Evolutionary conservation across 1,140 invertebrate species (phyloP).

Genomic region (Ceratitis capitata): DNA sequence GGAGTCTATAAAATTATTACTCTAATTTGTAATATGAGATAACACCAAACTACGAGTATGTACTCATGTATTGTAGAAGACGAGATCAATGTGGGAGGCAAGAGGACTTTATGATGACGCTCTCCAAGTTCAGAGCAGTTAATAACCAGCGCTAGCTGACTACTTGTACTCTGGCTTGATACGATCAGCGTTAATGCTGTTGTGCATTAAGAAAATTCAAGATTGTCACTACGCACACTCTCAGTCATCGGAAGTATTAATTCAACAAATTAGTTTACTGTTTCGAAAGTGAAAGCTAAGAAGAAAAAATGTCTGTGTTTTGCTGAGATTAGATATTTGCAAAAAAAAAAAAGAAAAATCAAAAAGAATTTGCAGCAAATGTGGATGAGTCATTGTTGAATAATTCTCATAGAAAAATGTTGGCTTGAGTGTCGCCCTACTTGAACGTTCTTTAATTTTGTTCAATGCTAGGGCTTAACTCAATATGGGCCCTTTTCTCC

Average conservation of each 20-base stretch:
- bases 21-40: not conserved
- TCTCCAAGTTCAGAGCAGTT: conserved; percentile 31
- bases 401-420: no score
- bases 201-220: not conserved
- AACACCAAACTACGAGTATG: not conserved
- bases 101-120: not conserved
- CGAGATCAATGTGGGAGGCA: not conserved
- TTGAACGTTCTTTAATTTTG: no score
- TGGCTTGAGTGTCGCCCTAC: no score
- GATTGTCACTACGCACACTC: not conserved
- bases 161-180: not conserved
- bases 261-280: conserved; percentile 14
- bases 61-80: no score
- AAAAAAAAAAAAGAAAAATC: not conserved
- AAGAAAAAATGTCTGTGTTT: not conserved
- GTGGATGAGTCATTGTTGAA: not conserved
- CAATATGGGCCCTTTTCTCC: no score
- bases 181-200: not conserved
- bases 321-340: not conserved
- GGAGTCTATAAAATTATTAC: conserved; percentile 3
- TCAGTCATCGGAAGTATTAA: conserved; percentile 29
- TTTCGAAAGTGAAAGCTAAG: not conserved
- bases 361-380: not conserved
- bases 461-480: no score
- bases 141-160: conserved; percentile 9